Evolutionary conservation across 2,113 vertebrate species (phyloP).

Genomic region (Oceanodroma tethys): DNA sequence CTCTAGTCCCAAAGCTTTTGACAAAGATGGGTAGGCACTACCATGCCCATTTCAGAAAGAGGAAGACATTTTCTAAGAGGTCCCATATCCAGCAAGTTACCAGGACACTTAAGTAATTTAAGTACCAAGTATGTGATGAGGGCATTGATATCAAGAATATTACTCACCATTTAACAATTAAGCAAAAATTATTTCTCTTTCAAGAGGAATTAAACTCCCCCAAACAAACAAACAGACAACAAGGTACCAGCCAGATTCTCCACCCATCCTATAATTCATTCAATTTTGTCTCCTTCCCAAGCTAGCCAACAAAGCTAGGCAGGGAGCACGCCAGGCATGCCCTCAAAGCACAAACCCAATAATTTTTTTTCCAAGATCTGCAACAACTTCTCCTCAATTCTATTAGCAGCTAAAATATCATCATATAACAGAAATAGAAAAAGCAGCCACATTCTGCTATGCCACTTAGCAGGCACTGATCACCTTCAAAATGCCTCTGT

Average conservation of each 20-base stretch:
- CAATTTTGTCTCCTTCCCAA: background rate
- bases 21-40: background rate
- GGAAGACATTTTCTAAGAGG: background rate
- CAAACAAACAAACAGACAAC: background rate
- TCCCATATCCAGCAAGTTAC: background rate
- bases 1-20: background rate
- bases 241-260: background rate
- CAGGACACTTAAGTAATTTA: background rate
- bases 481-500: background rate
- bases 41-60: background rate
- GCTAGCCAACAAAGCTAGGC: background rate
- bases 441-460: background rate
- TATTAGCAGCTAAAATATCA: background rate
- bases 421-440: background rate
- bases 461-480: background rate
- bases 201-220: background rate
- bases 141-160: background rate
- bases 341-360: background rate
- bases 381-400: background rate
- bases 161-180: background rate
- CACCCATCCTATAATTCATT: background rate
- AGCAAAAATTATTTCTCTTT: background rate
- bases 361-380: background rate
- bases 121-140: background rate
- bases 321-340: background rate